Evolutionary conservation across 2,888 invertebrate genomes (phyloP), one percentile per base, ranked within the genome.

Genomic region (Choreutis nemorana): DNA sequence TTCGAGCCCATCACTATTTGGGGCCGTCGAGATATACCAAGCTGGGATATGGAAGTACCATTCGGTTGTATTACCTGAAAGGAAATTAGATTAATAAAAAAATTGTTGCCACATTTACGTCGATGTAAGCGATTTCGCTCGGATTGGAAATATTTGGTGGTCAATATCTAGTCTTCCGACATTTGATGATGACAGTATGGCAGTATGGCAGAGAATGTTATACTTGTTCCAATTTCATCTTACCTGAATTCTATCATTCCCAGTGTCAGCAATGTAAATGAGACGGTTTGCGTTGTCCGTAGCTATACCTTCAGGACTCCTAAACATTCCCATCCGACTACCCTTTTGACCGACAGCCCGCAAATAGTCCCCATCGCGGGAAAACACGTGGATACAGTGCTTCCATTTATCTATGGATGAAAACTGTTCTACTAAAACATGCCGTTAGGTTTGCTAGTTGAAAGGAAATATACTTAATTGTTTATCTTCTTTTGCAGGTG

Each of bases 221-320:
- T 4, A 12, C n/a, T 9, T 4, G 10, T 21, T 6, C 8, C 14
- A 8, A 28, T 20, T 21, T 14, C n/a, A 14, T 23, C 3, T 40
- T 46, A 77, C 80, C 58, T 85, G 78, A 3, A 85, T 75, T 31
- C 90, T 75, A 50, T 91, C 87, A 48, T 91, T 91, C 34, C 90
- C 90, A 33, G 89, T 89, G 49, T 91, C 91, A 26, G 87, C 89
- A 1, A 91, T 83, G 40, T 89, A 87, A 9, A 91, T 75, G 30
- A 77, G 78, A 33, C 81, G 73, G 18, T 83, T 82, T 8, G 60
- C 48, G 35, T 72, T 71, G 29, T 81, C 81, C 0, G 79, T 56
- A 2, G 87, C 84, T 30, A 91, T 81, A 18, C 91, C 91, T 67
- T 90, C 89, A 0, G 91, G 91, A 14, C 87, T 86, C 11, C 84